Percentiles rank a stretch among this genome's conserved stretches.
Evolutionary conservation across 30 jellyfish, hydroid and myxozoan species (phyloP).

Genomic region (Catostylus mosaicus): DNA sequence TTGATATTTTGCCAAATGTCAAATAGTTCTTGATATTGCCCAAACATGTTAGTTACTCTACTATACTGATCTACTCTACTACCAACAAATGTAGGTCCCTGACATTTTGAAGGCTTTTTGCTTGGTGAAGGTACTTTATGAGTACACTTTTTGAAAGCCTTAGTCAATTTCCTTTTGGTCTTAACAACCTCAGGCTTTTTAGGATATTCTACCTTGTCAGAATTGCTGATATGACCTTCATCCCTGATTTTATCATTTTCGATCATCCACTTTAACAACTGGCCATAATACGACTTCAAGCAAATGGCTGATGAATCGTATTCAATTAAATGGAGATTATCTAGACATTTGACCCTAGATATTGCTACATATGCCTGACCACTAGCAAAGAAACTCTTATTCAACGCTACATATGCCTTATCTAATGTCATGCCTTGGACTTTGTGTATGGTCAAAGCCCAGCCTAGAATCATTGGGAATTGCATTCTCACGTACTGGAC

Average conservation of each 20-base stretch:
- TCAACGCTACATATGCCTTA: background rate
- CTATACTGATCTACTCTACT: background rate
- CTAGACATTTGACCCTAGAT: background rate
- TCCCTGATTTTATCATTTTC: no score
- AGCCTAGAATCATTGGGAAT: background rate
- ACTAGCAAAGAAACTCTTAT: background rate
- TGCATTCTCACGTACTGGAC: background rate
- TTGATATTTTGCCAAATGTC: background rate
- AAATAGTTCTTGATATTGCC: background rate
- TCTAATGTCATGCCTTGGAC: conserved; percentile 1
- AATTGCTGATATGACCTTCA: no score
- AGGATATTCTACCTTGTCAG: no score
- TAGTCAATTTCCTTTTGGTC: background rate
- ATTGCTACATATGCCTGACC: conserved; percentile 1
- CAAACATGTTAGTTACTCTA: background rate
- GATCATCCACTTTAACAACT: background rate
- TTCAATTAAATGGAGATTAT: background rate
- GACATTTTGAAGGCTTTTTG: background rate
- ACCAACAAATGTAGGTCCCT: background rate
- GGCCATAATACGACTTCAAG: background rate
- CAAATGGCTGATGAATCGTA: background rate
- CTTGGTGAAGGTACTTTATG: no score
- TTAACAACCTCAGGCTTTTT: background rate
- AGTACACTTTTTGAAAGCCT: background rate
- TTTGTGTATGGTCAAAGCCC: background rate